Evolutionary conservation across 2,888 invertebrate species (phyloP), one percentile per base, ranked within the genome.

Genomic region (Erebia palarica): DNA sequence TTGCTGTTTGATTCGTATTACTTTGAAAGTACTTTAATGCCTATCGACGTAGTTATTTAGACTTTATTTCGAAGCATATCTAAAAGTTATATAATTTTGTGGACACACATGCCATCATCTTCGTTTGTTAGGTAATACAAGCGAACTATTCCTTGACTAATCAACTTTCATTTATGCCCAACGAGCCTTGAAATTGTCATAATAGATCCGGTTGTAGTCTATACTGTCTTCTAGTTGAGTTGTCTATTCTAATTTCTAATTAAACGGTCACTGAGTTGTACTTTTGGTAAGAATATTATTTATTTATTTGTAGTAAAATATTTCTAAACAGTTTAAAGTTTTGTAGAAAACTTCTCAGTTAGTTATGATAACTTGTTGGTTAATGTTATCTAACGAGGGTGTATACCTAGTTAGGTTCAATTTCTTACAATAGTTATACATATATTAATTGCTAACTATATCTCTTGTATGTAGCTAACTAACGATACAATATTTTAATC

Each of bases 141-240:
- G 14, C 14, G 21, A 14, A 60, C 47, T 53, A 47, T 61, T 42
- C 61, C 70, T 65, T 55, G 57, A 55, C 53, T 18, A 68, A 55
- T 42, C 36, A 68, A 68, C 70, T 70, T 70, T 70, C 68, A 68
- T 68, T 65, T 60, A 21, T 27, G 65, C 59, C 59, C 63, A 59
- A 65, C 51, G 27, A 51, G 57, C 55, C 60, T 57, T 60, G 11
- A 65, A 68, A 60, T 51, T 68, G 68, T 65, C 70, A 44, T 70
- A 59, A 55, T 16, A 60, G 67, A 55, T 67, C 65, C 59, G 67
- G 59, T 60, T 58, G 9, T 58, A 47, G 27, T 51, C 27, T 60
- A 36, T 47, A 53, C 42, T 69, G 65, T 49, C 49, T 42, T 65
- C 36, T 55, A 65, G 16, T 55, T 65, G 65, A 42, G 1, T 42